These are phyloP conservation scores for Hystrix cristata DNA, from an alignment of 2,113 vertebrate species.

Conservation along the genomic window DNA sequence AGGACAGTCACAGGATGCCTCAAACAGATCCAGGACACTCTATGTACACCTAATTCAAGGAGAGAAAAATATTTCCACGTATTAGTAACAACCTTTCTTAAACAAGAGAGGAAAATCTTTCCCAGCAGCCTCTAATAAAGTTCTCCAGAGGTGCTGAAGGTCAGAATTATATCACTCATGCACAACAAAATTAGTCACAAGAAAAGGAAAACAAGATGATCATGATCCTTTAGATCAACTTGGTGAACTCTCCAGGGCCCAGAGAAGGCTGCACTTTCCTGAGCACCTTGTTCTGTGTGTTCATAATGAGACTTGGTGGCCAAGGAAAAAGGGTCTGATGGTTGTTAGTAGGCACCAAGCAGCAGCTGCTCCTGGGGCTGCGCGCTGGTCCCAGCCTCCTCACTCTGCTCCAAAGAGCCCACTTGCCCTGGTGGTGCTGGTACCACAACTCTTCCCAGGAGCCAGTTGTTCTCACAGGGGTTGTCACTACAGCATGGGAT, in stretches of 20 bases:
- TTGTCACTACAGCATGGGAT: rapidly evolving
- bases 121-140: background rate
- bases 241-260: background rate
- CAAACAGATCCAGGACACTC: background rate
- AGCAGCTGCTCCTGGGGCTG: too few relatives aligned
- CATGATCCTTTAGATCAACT: background rate
- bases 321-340: background rate
- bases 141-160: background rate
- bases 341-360: rapidly evolving
- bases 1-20: background rate
- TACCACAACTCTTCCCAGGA: rapidly evolving
- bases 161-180: background rate
- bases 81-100: background rate
- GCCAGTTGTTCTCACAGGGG: background rate
- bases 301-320: background rate
- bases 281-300: background rate
- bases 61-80: background rate
- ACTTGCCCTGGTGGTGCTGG: rapidly evolving
- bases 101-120: background rate
- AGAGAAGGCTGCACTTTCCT: background rate
- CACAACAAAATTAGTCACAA: background rate
- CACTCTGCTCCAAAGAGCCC: rapidly evolving
- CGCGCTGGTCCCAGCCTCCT: background rate
- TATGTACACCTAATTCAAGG: background rate
- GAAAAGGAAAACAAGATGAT: background rate